phyloP scores from a whole-genome alignment of 1,140 invertebrate genomes.

The Cheumatopsyche charites region DNA sequence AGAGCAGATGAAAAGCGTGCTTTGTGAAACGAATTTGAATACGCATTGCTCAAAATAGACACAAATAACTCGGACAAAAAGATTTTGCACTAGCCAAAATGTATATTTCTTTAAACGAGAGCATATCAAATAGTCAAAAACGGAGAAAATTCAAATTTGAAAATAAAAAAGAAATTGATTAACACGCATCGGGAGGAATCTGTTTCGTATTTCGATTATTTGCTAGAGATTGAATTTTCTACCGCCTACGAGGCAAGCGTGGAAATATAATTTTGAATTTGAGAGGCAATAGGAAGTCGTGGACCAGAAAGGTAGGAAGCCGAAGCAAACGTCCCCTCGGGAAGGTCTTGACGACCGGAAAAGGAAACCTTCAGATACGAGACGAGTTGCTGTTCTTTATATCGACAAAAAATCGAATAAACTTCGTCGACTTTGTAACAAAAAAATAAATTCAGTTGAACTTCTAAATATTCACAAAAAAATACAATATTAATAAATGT shows the following conservation, averaged over 20 bases:
- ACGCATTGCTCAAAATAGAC: conserved; percentile 15
- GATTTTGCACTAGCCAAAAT: background rate
- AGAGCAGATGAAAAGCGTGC: conserved; percentile 8
- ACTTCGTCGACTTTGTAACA: no score
- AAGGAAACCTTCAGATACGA: conserved; percentile 37
- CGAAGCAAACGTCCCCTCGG: conserved; percentile 11
- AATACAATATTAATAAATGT: no score
- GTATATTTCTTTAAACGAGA: background rate
- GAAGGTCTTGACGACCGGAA: conserved; percentile 34
- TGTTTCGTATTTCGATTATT: background rate
- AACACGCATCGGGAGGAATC: background rate
- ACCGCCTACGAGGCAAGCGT: conserved; percentile 2
- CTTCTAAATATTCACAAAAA: no score
- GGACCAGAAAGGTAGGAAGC: conserved; percentile 32
- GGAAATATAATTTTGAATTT: conserved; percentile 32
- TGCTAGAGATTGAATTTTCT: conserved; percentile 25
- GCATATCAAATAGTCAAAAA: background rate
- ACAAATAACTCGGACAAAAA: background rate
- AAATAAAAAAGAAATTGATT: background rate
- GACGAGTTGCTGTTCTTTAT: conserved; percentile 19
- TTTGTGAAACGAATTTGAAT: conserved; percentile 15
- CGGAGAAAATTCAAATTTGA: background rate
- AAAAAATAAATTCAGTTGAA: no score
- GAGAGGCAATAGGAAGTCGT: conserved; percentile 31
- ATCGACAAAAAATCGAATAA: conserved; percentile 21